Conservation (phyloP, 2,888 invertebrate genomes). For the Girardia tigrina region DNA sequence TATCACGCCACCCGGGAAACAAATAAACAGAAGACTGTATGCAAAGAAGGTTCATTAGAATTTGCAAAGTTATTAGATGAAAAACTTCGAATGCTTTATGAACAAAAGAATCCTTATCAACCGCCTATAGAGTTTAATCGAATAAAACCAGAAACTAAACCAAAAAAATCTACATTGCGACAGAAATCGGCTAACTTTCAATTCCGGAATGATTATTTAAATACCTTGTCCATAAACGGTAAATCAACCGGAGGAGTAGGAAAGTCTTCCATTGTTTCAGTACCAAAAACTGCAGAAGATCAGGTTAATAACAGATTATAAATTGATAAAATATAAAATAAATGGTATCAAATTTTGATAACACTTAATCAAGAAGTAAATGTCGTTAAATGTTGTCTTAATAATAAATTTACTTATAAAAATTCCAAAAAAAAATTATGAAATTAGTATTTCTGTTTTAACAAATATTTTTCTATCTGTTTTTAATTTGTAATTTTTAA, state of each 20-base stretch:
- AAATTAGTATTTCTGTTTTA: too few relatives aligned
- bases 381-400: too few relatives aligned
- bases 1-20: background rate
- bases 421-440: too few relatives aligned
- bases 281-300: background rate
- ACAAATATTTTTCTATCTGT: too few relatives aligned
- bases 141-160: background rate
- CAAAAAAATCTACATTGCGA: background rate
- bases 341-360: too few relatives aligned
- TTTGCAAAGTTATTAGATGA: slow-evolving; percentile 9
- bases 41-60: background rate
- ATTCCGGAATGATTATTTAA: background rate
- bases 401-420: too few relatives aligned
- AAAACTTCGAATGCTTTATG: slow-evolving; percentile 5
- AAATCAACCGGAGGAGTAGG: background rate
- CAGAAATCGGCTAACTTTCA: background rate
- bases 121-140: background rate
- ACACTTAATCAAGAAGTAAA: too few relatives aligned
- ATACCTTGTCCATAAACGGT: background rate
- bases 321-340: too few relatives aligned
- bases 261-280: background rate
- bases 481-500: too few relatives aligned
- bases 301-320: background rate
- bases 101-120: background rate
- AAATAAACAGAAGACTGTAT: background rate